A percentile compares a stretch with the other conserved stretches of the same genome.
These are phyloP conservation scores for Camelus dromedarius DNA, from an alignment of 2,113 vertebrate genomes.

Conservation along the genomic window DNA sequence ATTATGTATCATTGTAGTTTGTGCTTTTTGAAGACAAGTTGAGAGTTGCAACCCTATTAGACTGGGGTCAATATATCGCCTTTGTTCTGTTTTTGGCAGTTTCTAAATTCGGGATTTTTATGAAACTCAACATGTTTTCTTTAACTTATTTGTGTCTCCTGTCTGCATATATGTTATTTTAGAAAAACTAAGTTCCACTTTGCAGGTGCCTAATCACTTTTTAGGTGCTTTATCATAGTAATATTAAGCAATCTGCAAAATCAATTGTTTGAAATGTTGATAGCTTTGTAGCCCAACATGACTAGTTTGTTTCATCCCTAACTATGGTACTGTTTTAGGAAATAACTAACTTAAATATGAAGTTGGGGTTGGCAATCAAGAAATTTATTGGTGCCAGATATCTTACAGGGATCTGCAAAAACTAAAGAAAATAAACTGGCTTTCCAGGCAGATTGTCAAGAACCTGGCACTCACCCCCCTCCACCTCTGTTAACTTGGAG, in stretches of 20 bases:
- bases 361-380: constrained; percentile 73
- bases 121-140: constrained; percentile 24
- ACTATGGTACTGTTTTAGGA: constrained; percentile 60
- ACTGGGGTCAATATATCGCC: constrained; percentile 57
- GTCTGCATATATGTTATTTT: not conserved
- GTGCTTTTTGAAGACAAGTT: constrained; percentile 44
- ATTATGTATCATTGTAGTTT: not conserved
- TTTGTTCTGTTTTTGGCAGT: not conserved
- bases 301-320: constrained; percentile 78
- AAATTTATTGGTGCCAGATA: constrained; percentile 77
- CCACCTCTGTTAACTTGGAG: constrained; percentile 79
- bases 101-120: constrained; percentile 42
- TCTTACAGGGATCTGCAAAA: constrained; percentile 75
- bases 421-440: constrained; percentile 75
- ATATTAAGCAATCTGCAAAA: constrained; percentile 50
- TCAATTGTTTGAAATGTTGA: constrained; percentile 69
- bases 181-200: constrained; percentile 31
- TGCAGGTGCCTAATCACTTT: constrained; percentile 54
- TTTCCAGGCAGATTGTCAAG: constrained; percentile 70
- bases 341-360: constrained; percentile 77
- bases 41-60: constrained; percentile 11
- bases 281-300: constrained; percentile 74
- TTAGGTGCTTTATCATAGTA: constrained; percentile 4
- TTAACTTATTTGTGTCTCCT: constrained; percentile 20
- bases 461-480: constrained; percentile 67